Evolutionary conservation across 1,140 invertebrate genomes (phyloP).

Genomic region (Calephelis virginiensis): DNA sequence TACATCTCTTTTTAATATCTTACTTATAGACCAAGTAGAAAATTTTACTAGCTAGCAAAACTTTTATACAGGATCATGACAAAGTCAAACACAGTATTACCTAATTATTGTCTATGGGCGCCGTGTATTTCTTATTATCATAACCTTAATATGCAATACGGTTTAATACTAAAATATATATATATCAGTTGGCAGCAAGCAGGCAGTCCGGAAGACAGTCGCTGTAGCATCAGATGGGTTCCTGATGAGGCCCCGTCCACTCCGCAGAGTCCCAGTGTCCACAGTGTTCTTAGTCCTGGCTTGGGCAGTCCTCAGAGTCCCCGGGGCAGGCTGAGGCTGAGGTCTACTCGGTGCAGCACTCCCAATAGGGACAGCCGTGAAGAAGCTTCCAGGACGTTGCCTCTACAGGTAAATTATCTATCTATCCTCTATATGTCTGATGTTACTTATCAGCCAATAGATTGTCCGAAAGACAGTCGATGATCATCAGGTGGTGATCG

Average conservation of each 20-base stretch:
- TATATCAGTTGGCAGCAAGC: constrained; percentile 38
- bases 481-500: too few species aligned
- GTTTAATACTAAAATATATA: constrained; percentile 13
- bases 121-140: too few species aligned
- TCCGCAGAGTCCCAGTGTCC: constrained; percentile 4
- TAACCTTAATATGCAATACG: neutral
- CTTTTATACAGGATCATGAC: too few species aligned
- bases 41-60: too few species aligned
- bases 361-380: constrained; percentile 30
- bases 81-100: too few species aligned
- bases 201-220: constrained; percentile 27
- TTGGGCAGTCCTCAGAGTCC: neutral
- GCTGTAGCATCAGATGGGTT: constrained; percentile 17
- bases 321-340: constrained; percentile 1
- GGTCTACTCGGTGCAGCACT: constrained; percentile 31
- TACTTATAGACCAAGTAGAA: too few species aligned
- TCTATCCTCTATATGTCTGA: too few species aligned
- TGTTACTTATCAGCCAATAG: too few species aligned
- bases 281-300: neutral
- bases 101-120: too few species aligned
- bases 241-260: constrained; percentile 20
- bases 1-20: too few species aligned
- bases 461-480: too few species aligned
- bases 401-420: constrained; percentile 9
- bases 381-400: constrained; percentile 20